phyloP scores from a whole-genome alignment of 2,113 vertebrate species.

The Trochalopteron elliotii region DNA sequence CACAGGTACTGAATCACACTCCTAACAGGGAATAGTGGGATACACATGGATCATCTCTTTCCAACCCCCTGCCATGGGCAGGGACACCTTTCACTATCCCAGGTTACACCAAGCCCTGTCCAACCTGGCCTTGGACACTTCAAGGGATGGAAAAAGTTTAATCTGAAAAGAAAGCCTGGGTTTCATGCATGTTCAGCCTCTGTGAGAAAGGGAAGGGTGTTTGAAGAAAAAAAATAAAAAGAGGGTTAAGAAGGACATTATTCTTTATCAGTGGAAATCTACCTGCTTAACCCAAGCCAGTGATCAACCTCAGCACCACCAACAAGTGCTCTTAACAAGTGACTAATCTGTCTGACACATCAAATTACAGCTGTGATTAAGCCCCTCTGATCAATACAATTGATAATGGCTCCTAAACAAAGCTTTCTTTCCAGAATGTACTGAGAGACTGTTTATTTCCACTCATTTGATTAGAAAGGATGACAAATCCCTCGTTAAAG shows the following conservation, averaged over 20 bases:
- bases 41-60: neutral
- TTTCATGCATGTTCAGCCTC: neutral
- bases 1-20: rapidly evolving
- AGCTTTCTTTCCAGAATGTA: neutral
- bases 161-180: neutral
- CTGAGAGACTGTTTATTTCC: neutral
- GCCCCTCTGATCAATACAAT: conserved; percentile 2
- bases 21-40: neutral
- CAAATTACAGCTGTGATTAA: conserved; percentile 34
- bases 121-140: neutral
- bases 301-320: neutral
- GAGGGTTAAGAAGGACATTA: rapidly evolving
- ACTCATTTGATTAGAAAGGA: conserved; percentile 43
- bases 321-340: neutral
- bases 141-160: neutral
- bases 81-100: neutral
- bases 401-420: conserved; percentile 7
- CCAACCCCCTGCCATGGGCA: neutral
- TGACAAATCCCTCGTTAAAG: neutral
- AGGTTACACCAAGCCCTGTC: rapidly evolving
- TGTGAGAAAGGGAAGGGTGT: neutral
- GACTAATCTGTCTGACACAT: conserved; percentile 10
- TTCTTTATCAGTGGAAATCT: neutral
- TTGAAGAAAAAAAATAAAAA: neutral
- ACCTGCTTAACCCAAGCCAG: neutral